Conservation (phyloP, 1,140 invertebrate species). For the Saccostrea cuccullata region DNA sequence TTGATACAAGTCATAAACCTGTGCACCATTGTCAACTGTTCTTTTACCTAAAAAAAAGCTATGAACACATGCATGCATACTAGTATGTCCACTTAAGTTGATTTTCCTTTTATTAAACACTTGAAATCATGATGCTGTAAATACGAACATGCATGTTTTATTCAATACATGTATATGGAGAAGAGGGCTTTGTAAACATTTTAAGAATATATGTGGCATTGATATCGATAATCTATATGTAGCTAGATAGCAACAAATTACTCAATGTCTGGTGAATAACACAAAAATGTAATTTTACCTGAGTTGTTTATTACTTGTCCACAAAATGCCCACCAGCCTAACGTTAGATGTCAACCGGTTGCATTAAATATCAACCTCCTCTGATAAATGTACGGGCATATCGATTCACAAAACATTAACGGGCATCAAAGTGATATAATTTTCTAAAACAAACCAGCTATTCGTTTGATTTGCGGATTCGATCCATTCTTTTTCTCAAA, state of each 20-base stretch:
- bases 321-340: not conserved
- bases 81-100: too few species aligned
- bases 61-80: not conserved
- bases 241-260: not conserved
- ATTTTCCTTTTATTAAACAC: too few species aligned
- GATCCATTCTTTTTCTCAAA: constrained; percentile 20
- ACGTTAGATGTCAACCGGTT: not conserved
- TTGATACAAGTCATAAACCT: not conserved
- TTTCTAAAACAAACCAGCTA: constrained; percentile 23
- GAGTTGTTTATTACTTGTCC: not conserved
- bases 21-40: not conserved
- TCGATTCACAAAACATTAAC: not conserved
- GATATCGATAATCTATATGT: not conserved
- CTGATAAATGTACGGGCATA: not conserved
- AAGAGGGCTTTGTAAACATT: too few species aligned
- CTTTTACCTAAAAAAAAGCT: not conserved
- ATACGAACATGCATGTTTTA: not conserved
- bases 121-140: not conserved
- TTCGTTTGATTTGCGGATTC: constrained; percentile 32
- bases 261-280: too few species aligned
- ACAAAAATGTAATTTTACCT: too few species aligned
- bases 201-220: too few species aligned
- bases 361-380: constrained; percentile 15
- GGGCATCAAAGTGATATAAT: constrained; percentile 31
- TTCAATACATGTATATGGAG: not conserved